Percentiles rank a stretch among this genome's conserved stretches.
These are phyloP conservation scores for Riparia riparia DNA, from an alignment of 2,113 vertebrate species.

Conservation along the genomic window DNA sequence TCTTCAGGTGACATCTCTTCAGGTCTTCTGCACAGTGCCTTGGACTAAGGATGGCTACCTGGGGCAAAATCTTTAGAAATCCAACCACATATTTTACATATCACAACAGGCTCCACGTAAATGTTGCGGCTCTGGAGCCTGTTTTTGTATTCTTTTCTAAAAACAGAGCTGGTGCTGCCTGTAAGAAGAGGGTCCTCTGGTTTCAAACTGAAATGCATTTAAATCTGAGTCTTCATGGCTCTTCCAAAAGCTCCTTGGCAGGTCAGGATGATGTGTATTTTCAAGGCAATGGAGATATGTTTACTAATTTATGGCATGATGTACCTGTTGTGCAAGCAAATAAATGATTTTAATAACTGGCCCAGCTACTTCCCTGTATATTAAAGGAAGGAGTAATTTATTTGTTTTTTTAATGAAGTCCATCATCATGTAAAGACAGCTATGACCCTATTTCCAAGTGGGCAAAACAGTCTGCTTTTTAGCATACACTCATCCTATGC, in stretches of 20 bases:
- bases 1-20: not conserved
- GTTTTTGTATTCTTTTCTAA: not conserved
- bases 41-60: not conserved
- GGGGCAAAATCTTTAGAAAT: not conserved
- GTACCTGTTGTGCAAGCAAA: not conserved
- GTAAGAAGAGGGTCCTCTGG: not conserved
- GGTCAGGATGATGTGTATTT: not conserved
- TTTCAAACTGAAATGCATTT: not conserved
- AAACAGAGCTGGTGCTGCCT: fast-evolving
- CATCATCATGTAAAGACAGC: not conserved
- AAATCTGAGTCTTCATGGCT: not conserved
- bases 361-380: not conserved
- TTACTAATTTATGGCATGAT: not conserved
- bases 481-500: not conserved
- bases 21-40: not conserved
- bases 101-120: not conserved
- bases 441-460: not conserved
- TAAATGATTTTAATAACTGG: not conserved
- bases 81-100: not conserved
- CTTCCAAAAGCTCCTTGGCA: not conserved
- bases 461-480: not conserved
- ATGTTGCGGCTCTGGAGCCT: not conserved
- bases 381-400: not conserved
- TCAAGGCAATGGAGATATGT: not conserved
- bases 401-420: not conserved